Conservation (phyloP, 2,888 invertebrate species). For the Polietes domitor region DNA sequence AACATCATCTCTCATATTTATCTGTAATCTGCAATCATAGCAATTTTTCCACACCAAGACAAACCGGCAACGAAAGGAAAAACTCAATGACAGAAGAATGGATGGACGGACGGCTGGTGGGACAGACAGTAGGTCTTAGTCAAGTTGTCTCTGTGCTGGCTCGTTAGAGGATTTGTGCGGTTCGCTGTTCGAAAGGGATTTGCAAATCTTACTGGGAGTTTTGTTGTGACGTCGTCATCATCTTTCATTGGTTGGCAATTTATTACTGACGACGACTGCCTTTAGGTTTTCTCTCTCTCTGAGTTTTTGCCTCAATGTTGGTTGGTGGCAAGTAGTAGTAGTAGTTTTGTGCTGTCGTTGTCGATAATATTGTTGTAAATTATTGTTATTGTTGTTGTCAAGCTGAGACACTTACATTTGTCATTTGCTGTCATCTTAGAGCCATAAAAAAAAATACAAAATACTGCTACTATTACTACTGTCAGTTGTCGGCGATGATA, state of each 20-base stretch:
- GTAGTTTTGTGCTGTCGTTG: slow-evolving; percentile 45
- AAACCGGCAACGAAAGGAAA: background rate
- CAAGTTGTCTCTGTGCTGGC: background rate
- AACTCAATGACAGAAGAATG: background rate
- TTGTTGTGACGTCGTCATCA: slow-evolving; percentile 6
- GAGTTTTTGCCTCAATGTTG: background rate
- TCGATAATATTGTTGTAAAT: slow-evolving; percentile 61
- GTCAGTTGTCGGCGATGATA: background rate
- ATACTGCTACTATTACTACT: slow-evolving; percentile 30
- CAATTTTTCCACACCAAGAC: slow-evolving; percentile 1
- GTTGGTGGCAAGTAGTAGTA: background rate
- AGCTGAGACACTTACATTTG: slow-evolving; percentile 67
- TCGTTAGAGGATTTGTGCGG: slow-evolving; percentile 30
- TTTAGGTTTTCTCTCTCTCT: background rate
- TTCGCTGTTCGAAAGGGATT: slow-evolving; percentile 25
- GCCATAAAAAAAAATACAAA: slow-evolving; percentile 42
- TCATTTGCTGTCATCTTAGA: slow-evolving; percentile 63
- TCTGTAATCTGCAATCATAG: slow-evolving; percentile 31
- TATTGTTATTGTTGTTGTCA: slow-evolving; percentile 59
- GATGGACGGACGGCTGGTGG: background rate
- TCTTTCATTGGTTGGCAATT: slow-evolving; percentile 53
- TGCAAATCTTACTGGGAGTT: slow-evolving; percentile 14
- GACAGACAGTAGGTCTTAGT: background rate
- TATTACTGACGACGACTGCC: slow-evolving; percentile 34
- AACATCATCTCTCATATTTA: slow-evolving; percentile 23